These are phyloP conservation scores for Symphodus melops DNA, from an alignment of 2,113 vertebrate species.

Conservation along the genomic window DNA sequence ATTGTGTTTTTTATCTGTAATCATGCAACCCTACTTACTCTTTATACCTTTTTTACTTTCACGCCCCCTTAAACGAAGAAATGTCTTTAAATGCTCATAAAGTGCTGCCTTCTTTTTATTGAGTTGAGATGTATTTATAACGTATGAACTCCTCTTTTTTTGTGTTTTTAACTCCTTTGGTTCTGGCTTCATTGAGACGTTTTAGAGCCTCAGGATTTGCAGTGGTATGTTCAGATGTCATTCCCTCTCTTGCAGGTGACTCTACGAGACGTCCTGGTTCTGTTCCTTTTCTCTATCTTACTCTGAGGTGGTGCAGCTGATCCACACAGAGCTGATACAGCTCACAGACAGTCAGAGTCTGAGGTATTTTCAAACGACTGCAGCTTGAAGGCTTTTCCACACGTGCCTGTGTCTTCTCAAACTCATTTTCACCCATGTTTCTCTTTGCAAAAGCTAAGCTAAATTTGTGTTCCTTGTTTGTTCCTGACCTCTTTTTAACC, in stretches of 20 bases:
- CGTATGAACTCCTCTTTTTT: background rate
- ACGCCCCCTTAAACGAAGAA: too few relatives aligned
- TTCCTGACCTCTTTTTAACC: too few relatives aligned
- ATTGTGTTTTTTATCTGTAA: too few relatives aligned
- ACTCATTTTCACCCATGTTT: too few relatives aligned
- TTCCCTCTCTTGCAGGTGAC: background rate
- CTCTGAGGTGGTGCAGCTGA: constrained; percentile 44
- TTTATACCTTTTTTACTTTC: too few relatives aligned
- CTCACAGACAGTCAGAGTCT: constrained; percentile 60
- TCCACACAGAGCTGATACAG: constrained; percentile 73
- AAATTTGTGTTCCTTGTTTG: background rate
- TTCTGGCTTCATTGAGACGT: background rate
- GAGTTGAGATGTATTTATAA: background rate
- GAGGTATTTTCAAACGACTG: constrained; percentile 3
- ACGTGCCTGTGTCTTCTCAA: background rate
- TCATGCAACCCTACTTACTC: too few relatives aligned
- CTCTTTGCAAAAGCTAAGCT: background rate
- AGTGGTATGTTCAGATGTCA: background rate
- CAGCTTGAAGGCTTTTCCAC: background rate
- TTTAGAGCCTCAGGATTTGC: constrained; percentile 11
- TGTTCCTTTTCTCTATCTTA: background rate
- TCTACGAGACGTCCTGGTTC: background rate
- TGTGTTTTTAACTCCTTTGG: background rate
- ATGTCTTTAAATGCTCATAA: too few relatives aligned
- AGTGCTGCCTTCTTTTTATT: background rate